phyloP scores from a whole-genome alignment of 2,113 vertebrate species.

The Cheilinus undulatus region DNA sequence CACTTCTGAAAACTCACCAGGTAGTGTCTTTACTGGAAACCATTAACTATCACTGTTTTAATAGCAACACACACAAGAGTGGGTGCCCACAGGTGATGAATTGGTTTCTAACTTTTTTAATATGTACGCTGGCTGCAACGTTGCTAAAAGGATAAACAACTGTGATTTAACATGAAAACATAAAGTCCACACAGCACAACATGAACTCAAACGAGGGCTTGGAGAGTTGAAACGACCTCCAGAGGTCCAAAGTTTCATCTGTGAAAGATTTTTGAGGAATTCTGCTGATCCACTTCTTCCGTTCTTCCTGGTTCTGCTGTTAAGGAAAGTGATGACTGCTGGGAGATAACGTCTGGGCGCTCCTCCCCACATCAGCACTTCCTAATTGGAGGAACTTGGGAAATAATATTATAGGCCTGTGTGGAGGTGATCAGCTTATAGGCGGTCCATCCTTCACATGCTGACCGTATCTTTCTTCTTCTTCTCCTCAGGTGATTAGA shows the following conservation, averaged over 20 bases:
- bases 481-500: conserved; percentile 72
- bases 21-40: background rate
- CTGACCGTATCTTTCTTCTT: conserved; percentile 63
- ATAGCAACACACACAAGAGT: background rate
- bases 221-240: conserved; percentile 23
- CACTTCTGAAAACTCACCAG: background rate
- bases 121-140: conserved; percentile 27
- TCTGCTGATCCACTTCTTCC: conserved; percentile 57
- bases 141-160: conserved; percentile 29
- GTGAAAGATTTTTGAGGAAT: conserved; percentile 24
- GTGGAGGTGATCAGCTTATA: conserved; percentile 58
- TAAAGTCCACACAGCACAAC: conserved; percentile 19
- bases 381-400: conserved; percentile 47
- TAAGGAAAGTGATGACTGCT: conserved; percentile 42
- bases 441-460: conserved; percentile 47
- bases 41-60: background rate
- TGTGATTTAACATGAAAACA: conserved; percentile 26
- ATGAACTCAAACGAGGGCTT: conserved; percentile 8
- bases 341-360: conserved; percentile 4
- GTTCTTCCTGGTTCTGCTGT: conserved; percentile 20
- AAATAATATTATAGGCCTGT: conserved; percentile 45
- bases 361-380: conserved; percentile 58
- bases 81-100: conserved; percentile 19
- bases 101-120: conserved; percentile 1
- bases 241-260: conserved; percentile 12